phyloP scores from a whole-genome alignment of 2,113 vertebrate genomes.

The Thermophis baileyi region DNA sequence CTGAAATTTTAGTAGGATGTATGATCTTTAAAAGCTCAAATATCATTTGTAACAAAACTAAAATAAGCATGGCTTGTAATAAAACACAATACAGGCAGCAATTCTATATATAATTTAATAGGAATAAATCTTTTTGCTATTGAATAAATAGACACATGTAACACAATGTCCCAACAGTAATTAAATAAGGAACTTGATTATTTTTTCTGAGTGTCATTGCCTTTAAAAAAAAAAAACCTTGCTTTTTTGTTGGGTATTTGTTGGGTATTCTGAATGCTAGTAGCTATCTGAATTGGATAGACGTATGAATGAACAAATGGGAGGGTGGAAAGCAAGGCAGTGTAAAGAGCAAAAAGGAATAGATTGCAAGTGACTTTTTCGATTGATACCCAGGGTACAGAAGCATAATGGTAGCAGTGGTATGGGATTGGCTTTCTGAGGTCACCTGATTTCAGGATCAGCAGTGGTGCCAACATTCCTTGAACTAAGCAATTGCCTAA shows the following conservation, averaged over 20 bases:
- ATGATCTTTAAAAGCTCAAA: background rate
- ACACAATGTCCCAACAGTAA: background rate
- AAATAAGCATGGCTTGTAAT: background rate
- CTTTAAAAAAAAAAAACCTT: background rate
- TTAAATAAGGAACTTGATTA: background rate
- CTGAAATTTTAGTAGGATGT: background rate
- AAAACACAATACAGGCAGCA: background rate
- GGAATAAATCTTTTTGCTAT: background rate
- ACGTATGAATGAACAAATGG: background rate
- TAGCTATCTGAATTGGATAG: background rate
- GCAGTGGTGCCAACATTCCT: background rate
- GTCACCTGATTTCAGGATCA: background rate
- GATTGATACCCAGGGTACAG: background rate
- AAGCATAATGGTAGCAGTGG: background rate
- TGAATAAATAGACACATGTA: background rate
- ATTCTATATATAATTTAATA: background rate
- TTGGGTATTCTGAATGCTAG: background rate
- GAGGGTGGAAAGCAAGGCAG: no score
- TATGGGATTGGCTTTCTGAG: background rate
- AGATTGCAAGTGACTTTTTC: background rate
- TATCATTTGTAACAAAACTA: background rate
- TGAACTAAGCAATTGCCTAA: background rate
- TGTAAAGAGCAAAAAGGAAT: background rate
- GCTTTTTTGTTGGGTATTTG: background rate
- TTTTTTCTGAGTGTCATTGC: background rate